A percentile compares a stretch with the other conserved stretches of the same genome.
Conservation (phyloP, 64 coral and sea anemone genomes). For the Astreopora myriophthalma region DNA sequence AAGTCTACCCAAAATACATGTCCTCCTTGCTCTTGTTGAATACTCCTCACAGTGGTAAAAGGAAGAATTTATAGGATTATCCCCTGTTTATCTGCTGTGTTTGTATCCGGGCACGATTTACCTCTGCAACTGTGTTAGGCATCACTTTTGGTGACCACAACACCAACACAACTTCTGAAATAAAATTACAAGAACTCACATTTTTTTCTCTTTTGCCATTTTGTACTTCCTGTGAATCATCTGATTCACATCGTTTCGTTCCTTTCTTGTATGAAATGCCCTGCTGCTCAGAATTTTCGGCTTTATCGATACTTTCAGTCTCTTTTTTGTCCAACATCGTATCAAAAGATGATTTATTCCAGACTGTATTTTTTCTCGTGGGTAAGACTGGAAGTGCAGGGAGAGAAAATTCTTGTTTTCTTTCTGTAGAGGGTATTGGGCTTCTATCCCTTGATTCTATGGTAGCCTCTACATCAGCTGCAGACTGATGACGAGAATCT, state of each 20-base stretch:
- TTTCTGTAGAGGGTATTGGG: background rate
- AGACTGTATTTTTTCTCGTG: background rate
- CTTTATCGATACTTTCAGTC: background rate
- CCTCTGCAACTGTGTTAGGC: background rate
- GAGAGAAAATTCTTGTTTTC: conserved; percentile 46
- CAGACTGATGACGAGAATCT: background rate
- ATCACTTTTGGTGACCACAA: background rate
- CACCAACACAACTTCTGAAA: background rate
- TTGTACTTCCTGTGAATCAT: background rate
- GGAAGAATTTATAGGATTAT: no score
- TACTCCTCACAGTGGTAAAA: no score
- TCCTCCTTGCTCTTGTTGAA: no score
- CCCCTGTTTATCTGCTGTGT: background rate
- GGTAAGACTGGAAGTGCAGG: background rate
- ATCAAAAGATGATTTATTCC: background rate
- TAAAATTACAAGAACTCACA: background rate
- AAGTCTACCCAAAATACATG: no score
- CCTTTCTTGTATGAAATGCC: background rate
- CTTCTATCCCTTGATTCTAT: background rate
- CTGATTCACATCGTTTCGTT: background rate
- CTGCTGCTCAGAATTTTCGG: background rate
- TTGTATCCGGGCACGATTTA: background rate
- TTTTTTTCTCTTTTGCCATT: background rate
- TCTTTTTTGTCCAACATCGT: background rate
- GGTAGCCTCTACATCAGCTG: background rate